Conservation (phyloP, 2,888 invertebrate species). For the Synergus laeviventris region DNA sequence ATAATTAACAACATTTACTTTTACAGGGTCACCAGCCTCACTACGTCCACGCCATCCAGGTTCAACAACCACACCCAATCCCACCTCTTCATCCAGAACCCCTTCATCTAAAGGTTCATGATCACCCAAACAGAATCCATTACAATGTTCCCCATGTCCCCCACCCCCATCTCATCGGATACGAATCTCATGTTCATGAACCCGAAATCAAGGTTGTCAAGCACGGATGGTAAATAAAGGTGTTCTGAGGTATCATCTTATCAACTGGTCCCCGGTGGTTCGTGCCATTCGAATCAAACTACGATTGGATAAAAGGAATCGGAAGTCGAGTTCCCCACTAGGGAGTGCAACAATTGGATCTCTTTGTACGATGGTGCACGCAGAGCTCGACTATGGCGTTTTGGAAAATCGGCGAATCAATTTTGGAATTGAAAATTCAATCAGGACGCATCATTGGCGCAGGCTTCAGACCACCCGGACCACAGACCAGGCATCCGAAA, state of each 20-base stretch:
- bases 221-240: conserved; percentile 70
- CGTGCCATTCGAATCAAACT: conserved; percentile 15
- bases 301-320: conserved; percentile 28
- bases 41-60: conserved; percentile 65
- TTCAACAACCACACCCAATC: conserved; percentile 68
- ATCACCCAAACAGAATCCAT: conserved; percentile 64
- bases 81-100: conserved; percentile 71
- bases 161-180: conserved; percentile 78
- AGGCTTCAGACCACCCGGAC: conserved; percentile 57
- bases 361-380: conserved; percentile 16
- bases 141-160: conserved; percentile 72
- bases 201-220: conserved; percentile 78
- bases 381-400: conserved; percentile 23
- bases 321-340: conserved; percentile 19
- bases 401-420: conserved; percentile 9
- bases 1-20: neutral
- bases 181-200: conserved; percentile 77
- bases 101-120: conserved; percentile 68
- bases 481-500: conserved; percentile 62
- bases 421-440: conserved; percentile 15
- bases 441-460: conserved; percentile 43
- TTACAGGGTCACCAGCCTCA: conserved; percentile 56
- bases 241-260: conserved; percentile 50
- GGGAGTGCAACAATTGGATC: conserved; percentile 35
- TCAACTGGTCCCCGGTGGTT: conserved; percentile 64